These are phyloP conservation scores for Gymnorhina tibicen DNA, from an alignment of 2,113 vertebrate genomes.

Conservation along the genomic window DNA sequence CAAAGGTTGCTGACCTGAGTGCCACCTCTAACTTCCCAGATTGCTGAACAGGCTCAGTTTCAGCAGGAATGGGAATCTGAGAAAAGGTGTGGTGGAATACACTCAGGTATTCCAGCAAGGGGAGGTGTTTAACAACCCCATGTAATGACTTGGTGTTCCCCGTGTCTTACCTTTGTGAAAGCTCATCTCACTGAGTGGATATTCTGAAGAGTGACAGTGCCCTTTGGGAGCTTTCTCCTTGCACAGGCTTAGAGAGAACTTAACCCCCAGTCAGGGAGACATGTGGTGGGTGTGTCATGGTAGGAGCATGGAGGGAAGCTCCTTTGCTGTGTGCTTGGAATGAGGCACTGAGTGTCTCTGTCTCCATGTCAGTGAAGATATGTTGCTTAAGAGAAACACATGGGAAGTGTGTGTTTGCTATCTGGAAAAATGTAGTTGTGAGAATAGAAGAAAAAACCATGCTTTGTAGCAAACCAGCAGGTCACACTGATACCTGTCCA, in stretches of 20 bases:
- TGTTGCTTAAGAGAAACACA: neutral
- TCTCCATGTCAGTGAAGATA: rapidly evolving
- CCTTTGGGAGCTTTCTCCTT: neutral
- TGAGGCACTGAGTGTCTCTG: no score
- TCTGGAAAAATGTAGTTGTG: neutral
- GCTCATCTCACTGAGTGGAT: neutral
- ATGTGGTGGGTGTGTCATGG: neutral
- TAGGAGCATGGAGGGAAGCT: no score
- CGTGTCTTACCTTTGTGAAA: neutral
- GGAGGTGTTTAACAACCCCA: neutral
- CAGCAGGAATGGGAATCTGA: neutral
- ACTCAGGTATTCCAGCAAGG: neutral
- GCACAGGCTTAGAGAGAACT: neutral
- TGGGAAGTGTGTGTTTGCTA: neutral
- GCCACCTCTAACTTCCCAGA: neutral
- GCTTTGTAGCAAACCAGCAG: neutral
- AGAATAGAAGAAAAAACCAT: rapidly evolving
- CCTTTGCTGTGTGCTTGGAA: neutral
- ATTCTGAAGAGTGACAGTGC: neutral
- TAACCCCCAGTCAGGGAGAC: neutral
- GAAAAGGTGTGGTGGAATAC: neutral
- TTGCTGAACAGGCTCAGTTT: neutral
- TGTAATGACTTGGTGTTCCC: neutral
- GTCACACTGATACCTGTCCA: neutral
- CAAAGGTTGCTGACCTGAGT: neutral